Conservation (phyloP, 2,113 vertebrate genomes). For the Gobius niger region DNA sequence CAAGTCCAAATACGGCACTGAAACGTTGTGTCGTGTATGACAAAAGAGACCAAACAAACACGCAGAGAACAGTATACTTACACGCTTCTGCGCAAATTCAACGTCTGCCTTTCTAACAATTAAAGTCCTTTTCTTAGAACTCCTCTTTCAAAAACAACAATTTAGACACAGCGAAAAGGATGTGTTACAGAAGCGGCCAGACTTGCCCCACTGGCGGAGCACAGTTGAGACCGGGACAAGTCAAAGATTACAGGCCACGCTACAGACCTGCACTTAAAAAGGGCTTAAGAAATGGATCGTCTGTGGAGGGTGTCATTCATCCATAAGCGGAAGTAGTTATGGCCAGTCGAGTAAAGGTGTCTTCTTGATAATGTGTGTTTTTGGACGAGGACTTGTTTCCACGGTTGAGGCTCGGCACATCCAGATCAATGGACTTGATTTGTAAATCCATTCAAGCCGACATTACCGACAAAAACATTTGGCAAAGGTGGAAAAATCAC, state of each 20-base stretch:
- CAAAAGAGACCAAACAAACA: conserved; percentile 34
- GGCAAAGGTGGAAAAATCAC: too few relatives aligned
- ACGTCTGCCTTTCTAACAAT: conserved; percentile 38
- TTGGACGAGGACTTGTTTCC: background rate
- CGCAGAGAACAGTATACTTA: conserved; percentile 22
- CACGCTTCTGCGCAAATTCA: conserved; percentile 36
- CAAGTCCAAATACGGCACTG: conserved; percentile 27
- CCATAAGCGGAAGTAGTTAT: background rate
- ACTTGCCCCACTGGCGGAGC: background rate
- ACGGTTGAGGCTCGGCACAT: too few relatives aligned
- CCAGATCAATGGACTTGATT: too few relatives aligned
- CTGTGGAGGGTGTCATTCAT: conserved; percentile 4
- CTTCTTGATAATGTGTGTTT: background rate
- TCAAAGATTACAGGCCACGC: conserved; percentile 6
- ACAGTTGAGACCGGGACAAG: conserved; percentile 8
- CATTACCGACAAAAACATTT: too few relatives aligned
- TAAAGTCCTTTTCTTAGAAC: conserved; percentile 39
- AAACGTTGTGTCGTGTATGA: conserved; percentile 18
- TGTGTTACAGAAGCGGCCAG: conserved; percentile 8
- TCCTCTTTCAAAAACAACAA: conserved; percentile 42
- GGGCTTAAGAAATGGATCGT: background rate
- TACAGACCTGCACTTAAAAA: background rate
- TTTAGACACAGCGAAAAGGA: conserved; percentile 20
- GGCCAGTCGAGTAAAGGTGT: background rate
- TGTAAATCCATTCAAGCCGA: too few relatives aligned